Percentiles rank a stretch among this genome's conserved stretches.
Evolutionary conservation across 2,797 vertebrate species (phyloP).

Genomic region (Distichodus sexfasciatus): DNA sequence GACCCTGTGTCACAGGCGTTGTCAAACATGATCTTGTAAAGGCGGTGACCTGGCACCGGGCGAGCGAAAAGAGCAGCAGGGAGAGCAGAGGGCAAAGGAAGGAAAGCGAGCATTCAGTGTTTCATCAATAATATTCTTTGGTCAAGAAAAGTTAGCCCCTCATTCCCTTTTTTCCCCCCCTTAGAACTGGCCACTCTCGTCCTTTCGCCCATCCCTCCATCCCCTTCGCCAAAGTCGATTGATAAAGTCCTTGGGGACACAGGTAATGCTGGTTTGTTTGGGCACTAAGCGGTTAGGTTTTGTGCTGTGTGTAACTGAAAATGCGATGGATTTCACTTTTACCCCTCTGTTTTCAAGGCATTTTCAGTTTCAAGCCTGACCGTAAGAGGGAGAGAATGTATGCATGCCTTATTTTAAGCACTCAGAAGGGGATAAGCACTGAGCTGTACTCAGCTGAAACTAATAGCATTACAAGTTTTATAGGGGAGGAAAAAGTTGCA

Average conservation of each 20-base stretch:
- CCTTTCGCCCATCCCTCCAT: slow-evolving; percentile 65
- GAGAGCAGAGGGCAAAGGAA: slow-evolving; percentile 43
- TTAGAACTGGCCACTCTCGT: slow-evolving; percentile 70
- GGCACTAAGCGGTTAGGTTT: neutral
- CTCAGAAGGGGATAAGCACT: slow-evolving; percentile 1
- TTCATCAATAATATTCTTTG: no score
- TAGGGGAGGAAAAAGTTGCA: neutral
- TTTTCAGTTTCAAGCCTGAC: neutral
- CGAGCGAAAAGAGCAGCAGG: slow-evolving; percentile 19
- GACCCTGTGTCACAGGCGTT: slow-evolving; percentile 68
- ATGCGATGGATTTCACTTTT: neutral
- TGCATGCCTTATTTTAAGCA: slow-evolving; percentile 6
- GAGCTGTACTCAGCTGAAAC: neutral
- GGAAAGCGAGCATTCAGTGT: no score
- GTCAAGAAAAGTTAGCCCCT: slow-evolving; percentile 38
- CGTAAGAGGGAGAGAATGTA: neutral
- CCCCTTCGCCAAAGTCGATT: slow-evolving; percentile 67
- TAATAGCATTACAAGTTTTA: slow-evolving; percentile 1
- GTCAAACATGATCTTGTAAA: slow-evolving; percentile 73
- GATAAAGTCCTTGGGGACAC: slow-evolving; percentile 66
- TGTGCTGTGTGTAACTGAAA: neutral
- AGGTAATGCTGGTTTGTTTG: slow-evolving; percentile 62
- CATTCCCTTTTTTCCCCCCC: slow-evolving; percentile 43
- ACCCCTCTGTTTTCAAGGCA: neutral
- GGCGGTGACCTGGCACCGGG: slow-evolving; percentile 57